Base-by-base conservation (phyloP, 2,797 vertebrate species). In the Pangasius krempfi region DNA sequence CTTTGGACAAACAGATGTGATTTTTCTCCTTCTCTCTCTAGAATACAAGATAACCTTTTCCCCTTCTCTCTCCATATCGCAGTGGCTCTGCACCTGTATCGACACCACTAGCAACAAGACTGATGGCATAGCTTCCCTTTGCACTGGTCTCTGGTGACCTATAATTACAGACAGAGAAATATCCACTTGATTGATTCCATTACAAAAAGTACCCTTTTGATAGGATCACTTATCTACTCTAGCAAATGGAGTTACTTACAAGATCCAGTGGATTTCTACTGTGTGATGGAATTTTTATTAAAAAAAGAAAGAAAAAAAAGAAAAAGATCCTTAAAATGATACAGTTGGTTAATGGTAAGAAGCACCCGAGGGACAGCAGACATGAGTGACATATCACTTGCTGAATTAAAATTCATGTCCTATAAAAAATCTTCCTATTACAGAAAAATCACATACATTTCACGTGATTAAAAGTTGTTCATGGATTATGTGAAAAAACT, bases 1-100 rank as follows among this genome's bases (percentile, higher is more conserved):
- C 92, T 87, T 88, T 92, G 94, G 95, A 95, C 96, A 96, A 97
- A 97, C 95, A 97, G 95, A 96, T 97, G 96, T 96, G 94, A 93
- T 93, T 92, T 93, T 95, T 90, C 92, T 85, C 82, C 89, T 81
- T 93, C 88, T 90, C 40, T 64, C 89, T 75, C 80, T 89, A 90
- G 88, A 93, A 93, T 92, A 93, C 92, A 90, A 95, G 95, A 97
- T 96, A 97, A 97, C 95, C 94, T 94, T 95, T 91, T 90, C 92
- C 91, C 89, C 37, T 87, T 72, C 89, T 91, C 90, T 89, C 79
- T 89, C 87, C 84, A 87, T 88, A 89, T 91, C 84, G 83, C 79
- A 89, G 70, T 91, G 91, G 87, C 91, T 89, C 91, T 93, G 94
- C 96, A 96, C 95, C 96, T 96, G 96, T 96, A 96, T 92, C 89